A percentile compares a stretch with the other conserved stretches of the same genome.
Conservation (phyloP, 2,113 vertebrate genomes). For the Urocolius indicus region DNA sequence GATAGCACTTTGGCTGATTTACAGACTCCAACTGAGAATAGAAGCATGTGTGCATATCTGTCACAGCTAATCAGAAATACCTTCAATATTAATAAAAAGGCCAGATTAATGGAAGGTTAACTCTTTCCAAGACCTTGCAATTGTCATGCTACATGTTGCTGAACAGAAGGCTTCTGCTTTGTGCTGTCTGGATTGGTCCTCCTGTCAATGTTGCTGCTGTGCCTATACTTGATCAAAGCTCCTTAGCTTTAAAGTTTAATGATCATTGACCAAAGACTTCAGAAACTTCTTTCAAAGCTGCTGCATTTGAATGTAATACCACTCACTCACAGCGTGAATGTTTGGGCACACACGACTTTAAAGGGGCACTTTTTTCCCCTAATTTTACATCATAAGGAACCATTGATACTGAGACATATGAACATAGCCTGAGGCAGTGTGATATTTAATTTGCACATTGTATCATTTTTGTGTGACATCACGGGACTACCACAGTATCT, state of each 20-base stretch:
- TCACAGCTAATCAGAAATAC: background rate
- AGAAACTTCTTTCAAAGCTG: background rate
- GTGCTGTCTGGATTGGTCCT: no score
- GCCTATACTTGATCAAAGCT: background rate
- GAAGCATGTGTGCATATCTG: background rate
- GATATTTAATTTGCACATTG: rapidly evolving
- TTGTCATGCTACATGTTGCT: rapidly evolving
- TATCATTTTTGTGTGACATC: background rate
- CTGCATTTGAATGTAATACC: background rate
- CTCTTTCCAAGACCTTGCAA: background rate
- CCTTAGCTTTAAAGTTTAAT: background rate
- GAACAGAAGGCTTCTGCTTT: background rate
- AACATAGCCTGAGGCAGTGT: rapidly evolving
- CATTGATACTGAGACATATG: rapidly evolving
- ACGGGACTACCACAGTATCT: rapidly evolving
- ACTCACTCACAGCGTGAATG: rapidly evolving
- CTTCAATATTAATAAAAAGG: background rate
- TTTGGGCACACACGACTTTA: rapidly evolving
- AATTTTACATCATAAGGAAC: background rate
- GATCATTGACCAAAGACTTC: background rate
- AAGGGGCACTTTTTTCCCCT: background rate
- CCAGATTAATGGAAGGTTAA: background rate
- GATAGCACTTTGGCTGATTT: background rate
- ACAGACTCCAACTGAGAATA: background rate
- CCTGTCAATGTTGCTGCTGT: rapidly evolving